phyloP scores from a whole-genome alignment of 2,797 vertebrate species.

The Anabacerthia variegaticeps region DNA sequence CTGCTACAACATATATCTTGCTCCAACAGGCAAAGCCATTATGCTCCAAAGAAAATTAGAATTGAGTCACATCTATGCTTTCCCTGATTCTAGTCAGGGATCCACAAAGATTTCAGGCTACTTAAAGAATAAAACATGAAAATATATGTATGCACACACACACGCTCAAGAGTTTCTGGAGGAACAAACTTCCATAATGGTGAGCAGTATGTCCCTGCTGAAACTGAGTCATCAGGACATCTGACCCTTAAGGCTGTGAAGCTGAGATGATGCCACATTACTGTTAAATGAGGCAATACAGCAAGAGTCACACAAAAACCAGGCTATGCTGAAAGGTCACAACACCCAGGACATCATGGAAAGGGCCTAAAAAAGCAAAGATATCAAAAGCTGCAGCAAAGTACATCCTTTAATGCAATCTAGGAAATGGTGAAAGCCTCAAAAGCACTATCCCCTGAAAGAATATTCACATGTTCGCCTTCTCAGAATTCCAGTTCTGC shows the following conservation, averaged over 20 bases:
- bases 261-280: background rate
- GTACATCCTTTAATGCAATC: background rate
- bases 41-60: background rate
- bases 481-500: background rate
- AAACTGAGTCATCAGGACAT: background rate
- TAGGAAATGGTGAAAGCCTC: background rate
- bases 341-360: background rate
- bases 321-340: fast-evolving
- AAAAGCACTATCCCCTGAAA: background rate
- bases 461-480: background rate
- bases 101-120: background rate
- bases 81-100: background rate
- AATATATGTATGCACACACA: background rate
- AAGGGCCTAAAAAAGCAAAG: background rate
- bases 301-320: background rate
- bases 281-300: background rate
- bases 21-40: background rate
- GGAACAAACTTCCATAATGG: background rate
- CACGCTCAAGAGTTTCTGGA: background rate
- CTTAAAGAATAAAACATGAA: background rate
- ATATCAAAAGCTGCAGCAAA: background rate
- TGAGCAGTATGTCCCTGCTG: background rate
- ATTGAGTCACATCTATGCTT: background rate
- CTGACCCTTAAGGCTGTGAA: background rate
- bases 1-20: background rate